Evolutionary conservation across 2,113 vertebrate genomes (phyloP).

Genomic region (Helogale parvula): DNA sequence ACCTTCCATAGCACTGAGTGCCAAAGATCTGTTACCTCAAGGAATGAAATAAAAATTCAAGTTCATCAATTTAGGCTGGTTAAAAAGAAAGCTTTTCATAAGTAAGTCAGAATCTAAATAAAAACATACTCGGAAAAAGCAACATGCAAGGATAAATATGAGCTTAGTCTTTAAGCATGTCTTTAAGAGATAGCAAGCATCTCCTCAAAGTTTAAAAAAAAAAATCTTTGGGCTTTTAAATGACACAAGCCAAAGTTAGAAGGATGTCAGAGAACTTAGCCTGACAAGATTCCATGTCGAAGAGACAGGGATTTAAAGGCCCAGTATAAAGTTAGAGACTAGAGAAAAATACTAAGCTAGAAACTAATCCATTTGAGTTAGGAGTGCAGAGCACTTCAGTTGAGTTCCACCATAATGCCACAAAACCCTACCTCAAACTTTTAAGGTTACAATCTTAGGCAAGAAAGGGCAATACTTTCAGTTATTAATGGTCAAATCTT

Average conservation of each 20-base stretch:
- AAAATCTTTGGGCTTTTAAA: neutral
- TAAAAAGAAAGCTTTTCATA: constrained; percentile 17
- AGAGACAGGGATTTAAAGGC: neutral
- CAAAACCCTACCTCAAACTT: neutral
- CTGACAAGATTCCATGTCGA: neutral
- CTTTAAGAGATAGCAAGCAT: neutral
- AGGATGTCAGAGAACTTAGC: neutral
- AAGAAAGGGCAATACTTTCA: neutral
- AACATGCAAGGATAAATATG: neutral
- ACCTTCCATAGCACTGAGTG: neutral
- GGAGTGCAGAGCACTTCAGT: neutral
- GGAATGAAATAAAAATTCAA: constrained; percentile 38
- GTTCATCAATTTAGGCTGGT: neutral
- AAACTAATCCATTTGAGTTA: neutral
- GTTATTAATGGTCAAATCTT: neutral
- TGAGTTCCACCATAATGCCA: neutral
- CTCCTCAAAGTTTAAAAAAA: neutral
- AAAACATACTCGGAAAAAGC: neutral
- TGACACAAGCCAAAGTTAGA: neutral
- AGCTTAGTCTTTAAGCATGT: neutral
- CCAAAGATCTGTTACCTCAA: neutral
- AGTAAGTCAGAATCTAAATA: neutral
- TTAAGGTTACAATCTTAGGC: neutral
- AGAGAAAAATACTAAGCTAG: neutral
- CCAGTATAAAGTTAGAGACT: neutral